Base-by-base conservation (phyloP, 2,888 invertebrate species). In the Hoplodrina ambigua region DNA sequence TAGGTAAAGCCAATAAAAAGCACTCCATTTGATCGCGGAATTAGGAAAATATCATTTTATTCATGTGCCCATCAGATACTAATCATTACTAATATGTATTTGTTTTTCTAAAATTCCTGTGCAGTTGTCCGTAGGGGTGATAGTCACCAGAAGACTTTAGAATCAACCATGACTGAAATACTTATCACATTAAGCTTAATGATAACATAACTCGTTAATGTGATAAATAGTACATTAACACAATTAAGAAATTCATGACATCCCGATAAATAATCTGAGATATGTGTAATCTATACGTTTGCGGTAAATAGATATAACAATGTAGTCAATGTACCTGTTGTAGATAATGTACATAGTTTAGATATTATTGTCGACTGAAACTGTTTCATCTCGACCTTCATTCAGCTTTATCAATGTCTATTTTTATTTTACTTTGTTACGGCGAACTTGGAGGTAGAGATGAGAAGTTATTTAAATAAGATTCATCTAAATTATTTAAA, bases 401-500 rank as follows among this genome's bases (percentile, higher is more conserved):
- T 46, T 30, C 54, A 19, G 15, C 17, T 64, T 64, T 65, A 65
- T 78, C 55, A 60, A 54, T 56, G 30, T 75, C 54, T 74, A 81
- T 81, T 78, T 83, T 83, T 72, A 73, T 74, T 73, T 60, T 41
- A 80, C 50, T 55, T 63, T 62, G 58, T 57, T 66, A 25, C 57
- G 54, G 25, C 53, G 25, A 58, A 62, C n/a, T 20, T 63, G 15
- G 65, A 50, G 41, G 54, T 68, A 55, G 59, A 62, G 65, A 56
- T 50, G 52, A 49, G 33, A 66, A 63, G 63, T 56, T 67, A 80
- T 73, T 58, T 64, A 69, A 64, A 72, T 56, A 73, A 73, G 57
- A 78, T 59, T 64, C 53, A 15, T 66, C 46, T 52, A 62, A 78
- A 79, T 82, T 78, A 82, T 79, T 82, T 69, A 79, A 82, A 79